Evolutionary conservation across 2,113 vertebrate genomes (phyloP).

Genomic region (Heliornis fulica): DNA sequence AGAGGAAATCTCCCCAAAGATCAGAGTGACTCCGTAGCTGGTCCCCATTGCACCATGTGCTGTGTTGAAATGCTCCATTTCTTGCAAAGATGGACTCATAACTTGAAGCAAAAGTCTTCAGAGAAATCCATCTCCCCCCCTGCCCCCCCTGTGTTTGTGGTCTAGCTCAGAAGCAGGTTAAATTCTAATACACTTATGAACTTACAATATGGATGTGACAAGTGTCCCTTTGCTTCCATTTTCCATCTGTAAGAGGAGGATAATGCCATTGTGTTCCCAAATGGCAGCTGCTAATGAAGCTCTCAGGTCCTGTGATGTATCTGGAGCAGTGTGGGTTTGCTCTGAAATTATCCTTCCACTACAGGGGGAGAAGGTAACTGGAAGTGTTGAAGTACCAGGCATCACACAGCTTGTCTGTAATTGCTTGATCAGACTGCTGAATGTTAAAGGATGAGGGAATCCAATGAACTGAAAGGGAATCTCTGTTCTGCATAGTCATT

Average conservation of each 20-base stretch:
- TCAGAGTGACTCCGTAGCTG: not conserved
- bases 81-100: rapidly evolving
- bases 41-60: not conserved
- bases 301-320: not conserved
- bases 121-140: not conserved
- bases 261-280: not conserved
- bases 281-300: not conserved
- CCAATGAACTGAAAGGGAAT: not conserved
- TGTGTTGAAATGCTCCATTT: too few species aligned
- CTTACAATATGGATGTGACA: not conserved
- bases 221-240: not conserved
- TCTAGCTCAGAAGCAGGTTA: not conserved
- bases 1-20: not conserved
- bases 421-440: not conserved
- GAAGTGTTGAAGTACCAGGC: not conserved
- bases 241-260: not conserved
- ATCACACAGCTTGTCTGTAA: not conserved
- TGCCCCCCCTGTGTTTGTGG: not conserved
- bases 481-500: not conserved
- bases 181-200: not conserved
- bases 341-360: not conserved
- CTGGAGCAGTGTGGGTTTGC: not conserved
- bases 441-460: not conserved
- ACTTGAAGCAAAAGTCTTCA: not conserved
- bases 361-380: not conserved